These are phyloP conservation scores for Sinocyclocheilus anshuiensis DNA, from an alignment of 2,113 vertebrate species.

Conservation along the genomic window DNA sequence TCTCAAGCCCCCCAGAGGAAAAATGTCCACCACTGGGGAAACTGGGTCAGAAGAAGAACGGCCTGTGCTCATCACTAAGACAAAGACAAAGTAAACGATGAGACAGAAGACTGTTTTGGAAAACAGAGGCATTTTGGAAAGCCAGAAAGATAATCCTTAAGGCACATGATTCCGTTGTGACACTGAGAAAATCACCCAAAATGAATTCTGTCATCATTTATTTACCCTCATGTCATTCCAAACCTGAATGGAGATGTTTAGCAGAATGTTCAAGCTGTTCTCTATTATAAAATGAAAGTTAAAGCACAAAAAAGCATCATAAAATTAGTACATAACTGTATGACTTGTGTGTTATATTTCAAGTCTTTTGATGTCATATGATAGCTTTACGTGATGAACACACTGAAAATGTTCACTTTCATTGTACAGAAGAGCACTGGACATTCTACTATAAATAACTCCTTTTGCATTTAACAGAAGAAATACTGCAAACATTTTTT, in stretches of 20 bases:
- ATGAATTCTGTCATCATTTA: neutral
- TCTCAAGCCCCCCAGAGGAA: constrained; percentile 31
- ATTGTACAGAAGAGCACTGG: too few species aligned
- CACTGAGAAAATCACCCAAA: neutral
- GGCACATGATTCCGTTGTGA: neutral
- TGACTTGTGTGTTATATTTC: neutral
- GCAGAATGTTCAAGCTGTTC: neutral
- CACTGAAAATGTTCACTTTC: too few species aligned
- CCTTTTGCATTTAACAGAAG: neutral
- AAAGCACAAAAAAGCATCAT: neutral
- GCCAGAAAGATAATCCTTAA: neutral
- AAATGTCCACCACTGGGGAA: constrained; percentile 27
- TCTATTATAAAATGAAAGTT: neutral
- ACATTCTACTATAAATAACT: too few species aligned
- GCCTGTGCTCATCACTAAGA: constrained; percentile 10
- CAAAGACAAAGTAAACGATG: constrained; percentile 6
- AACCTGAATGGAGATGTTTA: neutral
- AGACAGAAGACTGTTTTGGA: constrained; percentile 35
- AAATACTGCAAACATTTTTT: neutral
- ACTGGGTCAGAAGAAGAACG: constrained; percentile 51
- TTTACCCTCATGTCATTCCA: neutral
- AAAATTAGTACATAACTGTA: neutral
- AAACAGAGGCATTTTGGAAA: neutral
- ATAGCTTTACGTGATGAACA: too few species aligned
- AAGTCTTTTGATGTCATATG: neutral